Conservation (phyloP, 2,113 vertebrate genomes). For the Hassar affinis region DNA sequence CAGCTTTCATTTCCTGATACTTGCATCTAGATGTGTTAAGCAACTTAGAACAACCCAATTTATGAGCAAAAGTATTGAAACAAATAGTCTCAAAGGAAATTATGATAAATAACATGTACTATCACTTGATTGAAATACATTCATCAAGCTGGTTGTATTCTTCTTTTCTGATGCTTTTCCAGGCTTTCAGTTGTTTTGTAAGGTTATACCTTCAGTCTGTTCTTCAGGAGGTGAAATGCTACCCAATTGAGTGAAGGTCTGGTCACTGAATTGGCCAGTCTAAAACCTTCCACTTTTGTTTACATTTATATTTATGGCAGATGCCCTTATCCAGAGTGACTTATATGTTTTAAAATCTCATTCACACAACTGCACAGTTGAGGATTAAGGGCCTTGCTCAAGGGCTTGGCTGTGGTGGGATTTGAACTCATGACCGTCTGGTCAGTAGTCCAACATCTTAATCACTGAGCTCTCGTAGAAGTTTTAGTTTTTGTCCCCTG, state of each 20-base stretch:
- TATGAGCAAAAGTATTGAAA: background rate
- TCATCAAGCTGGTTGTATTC: background rate
- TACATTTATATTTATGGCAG: too few relatives aligned
- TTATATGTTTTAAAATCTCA: too few relatives aligned
- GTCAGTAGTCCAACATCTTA: too few relatives aligned
- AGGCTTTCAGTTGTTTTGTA: background rate
- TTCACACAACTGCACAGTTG: too few relatives aligned
- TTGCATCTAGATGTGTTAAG: background rate
- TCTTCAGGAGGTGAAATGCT: background rate
- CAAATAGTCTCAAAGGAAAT: background rate
- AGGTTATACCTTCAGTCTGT: background rate
- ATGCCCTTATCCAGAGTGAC: too few relatives aligned
- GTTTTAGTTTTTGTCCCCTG: too few relatives aligned
- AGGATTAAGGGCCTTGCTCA: too few relatives aligned
- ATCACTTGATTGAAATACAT: background rate
- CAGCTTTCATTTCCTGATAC: background rate
- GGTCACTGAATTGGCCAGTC: too few relatives aligned
- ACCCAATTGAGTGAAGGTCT: background rate
- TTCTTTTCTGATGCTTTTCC: background rate
- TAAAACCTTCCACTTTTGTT: background rate
- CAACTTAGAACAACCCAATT: background rate
- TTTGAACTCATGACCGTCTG: too few relatives aligned
- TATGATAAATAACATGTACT: background rate
- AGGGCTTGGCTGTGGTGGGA: too few relatives aligned
- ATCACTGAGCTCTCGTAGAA: too few relatives aligned